phyloP scores from a whole-genome alignment of 2,113 vertebrate genomes.

The Reinhardtius hippoglossoides region DNA sequence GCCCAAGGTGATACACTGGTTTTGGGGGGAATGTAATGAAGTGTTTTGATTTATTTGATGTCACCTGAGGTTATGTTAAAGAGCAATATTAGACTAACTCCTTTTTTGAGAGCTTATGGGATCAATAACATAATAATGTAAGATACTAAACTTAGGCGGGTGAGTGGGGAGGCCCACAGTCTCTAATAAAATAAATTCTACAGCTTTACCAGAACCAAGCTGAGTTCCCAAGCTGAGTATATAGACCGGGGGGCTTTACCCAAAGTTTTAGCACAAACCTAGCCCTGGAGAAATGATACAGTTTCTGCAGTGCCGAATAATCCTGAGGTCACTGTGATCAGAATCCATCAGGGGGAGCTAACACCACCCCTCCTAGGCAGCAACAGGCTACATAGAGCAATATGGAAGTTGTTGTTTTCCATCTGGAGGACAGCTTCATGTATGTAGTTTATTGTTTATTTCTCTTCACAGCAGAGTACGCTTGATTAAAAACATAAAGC shows the following conservation, averaged over 20 bases:
- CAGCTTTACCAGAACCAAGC: not conserved
- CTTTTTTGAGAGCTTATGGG: not conserved
- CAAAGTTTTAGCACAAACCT: not conserved
- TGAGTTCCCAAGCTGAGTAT: not conserved
- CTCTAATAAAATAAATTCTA: not conserved
- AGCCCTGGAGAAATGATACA: not conserved
- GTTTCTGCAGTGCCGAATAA: not conserved
- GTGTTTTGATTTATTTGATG: not conserved
- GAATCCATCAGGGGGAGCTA: not conserved
- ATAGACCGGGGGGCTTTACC: not conserved
- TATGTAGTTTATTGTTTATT: conserved; percentile 44
- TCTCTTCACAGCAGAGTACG: conserved; percentile 25
- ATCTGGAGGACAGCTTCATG: conserved; percentile 25
- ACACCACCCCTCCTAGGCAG: not conserved
- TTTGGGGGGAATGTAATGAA: no score
- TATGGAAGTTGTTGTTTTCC: conserved; percentile 32
- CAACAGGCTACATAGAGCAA: conserved; percentile 8
- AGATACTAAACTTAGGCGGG: not conserved
- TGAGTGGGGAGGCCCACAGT: not conserved
- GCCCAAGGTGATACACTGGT: no score
- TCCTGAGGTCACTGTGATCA: conserved; percentile 3
- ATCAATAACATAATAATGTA: not conserved
- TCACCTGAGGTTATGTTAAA: not conserved
- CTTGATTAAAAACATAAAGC: conserved; percentile 48
- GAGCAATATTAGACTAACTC: not conserved